phyloP scores from a whole-genome alignment of 2,113 vertebrate genomes.

The Sarotherodon lohbergeri region DNA sequence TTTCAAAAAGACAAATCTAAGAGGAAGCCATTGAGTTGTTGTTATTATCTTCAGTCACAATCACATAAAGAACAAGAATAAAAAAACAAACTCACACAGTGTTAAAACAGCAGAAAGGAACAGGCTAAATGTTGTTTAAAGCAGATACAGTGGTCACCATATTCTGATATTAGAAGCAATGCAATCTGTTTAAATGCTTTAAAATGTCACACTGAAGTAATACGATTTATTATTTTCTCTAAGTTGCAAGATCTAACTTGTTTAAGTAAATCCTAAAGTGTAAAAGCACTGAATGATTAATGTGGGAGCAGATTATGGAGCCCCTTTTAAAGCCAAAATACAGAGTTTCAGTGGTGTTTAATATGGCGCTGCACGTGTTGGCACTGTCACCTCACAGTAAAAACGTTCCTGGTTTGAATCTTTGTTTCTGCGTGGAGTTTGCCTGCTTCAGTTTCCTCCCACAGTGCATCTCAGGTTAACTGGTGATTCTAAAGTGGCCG shows the following conservation, averaged over 20 bases:
- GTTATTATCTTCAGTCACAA: not conserved
- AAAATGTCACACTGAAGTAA: not conserved
- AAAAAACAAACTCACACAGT: fast-evolving
- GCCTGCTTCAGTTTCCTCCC: not conserved
- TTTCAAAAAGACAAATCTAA: not conserved
- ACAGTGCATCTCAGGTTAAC: not conserved
- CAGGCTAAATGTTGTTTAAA: not conserved
- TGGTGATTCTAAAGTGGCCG: not conserved
- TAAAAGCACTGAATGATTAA: not conserved
- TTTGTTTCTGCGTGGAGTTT: not conserved
- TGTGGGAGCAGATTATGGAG: fast-evolving
- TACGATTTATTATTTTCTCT: not conserved
- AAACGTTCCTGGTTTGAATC: not conserved
- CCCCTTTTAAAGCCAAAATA: fast-evolving
- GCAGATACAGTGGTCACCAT: fast-evolving
- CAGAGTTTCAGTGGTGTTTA: not conserved
- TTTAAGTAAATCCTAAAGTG: not conserved
- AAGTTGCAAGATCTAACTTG: not conserved
- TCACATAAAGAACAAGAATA: not conserved
- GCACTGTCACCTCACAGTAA: not conserved
- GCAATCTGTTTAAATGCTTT: not conserved
- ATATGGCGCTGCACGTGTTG: not conserved
- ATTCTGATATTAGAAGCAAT: not conserved
- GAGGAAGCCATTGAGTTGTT: not conserved
- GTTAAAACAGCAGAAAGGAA: not conserved